phyloP scores from a whole-genome alignment of 2,113 vertebrate species.

The Xerus inauris region DNA sequence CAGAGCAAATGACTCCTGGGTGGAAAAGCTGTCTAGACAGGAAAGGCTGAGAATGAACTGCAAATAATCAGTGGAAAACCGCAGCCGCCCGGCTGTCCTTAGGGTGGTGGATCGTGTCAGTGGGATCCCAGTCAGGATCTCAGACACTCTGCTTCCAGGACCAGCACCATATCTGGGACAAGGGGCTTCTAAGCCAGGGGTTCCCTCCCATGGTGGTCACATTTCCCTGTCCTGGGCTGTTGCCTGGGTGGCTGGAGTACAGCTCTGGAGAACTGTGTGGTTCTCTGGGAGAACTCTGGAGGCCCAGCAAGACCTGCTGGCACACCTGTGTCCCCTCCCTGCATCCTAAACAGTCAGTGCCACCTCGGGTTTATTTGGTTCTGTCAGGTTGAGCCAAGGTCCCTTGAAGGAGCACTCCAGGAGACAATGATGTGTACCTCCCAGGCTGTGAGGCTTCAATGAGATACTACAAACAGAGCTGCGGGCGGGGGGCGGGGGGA shows the following conservation, averaged over 20 bases:
- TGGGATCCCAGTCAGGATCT: too few relatives aligned
- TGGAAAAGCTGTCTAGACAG: neutral
- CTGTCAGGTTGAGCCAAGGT: neutral
- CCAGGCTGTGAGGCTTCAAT: neutral
- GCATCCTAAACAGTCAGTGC: neutral
- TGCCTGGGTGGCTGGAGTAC: neutral
- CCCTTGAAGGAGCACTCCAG: neutral
- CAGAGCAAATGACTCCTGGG: neutral
- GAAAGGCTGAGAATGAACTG: neutral
- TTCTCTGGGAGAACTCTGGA: neutral
- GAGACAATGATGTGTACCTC: neutral
- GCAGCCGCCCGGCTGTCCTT: neutral
- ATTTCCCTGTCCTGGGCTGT: neutral
- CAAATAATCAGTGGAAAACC: neutral
- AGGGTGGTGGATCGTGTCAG: neutral
- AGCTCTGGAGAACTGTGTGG: neutral
- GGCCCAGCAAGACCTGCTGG: neutral
- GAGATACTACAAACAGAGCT: neutral
- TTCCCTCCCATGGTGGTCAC: neutral
- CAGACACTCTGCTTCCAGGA: neutral
- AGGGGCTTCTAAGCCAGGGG: neutral
- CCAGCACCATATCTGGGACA: neutral
- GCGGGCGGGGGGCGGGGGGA: accelerated
- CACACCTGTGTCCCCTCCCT: neutral
- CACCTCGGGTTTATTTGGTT: neutral